Evolutionary conservation across 2,113 vertebrate genomes (phyloP), one percentile per base, ranked within the genome.

Genomic region (Petromus typicus): DNA sequence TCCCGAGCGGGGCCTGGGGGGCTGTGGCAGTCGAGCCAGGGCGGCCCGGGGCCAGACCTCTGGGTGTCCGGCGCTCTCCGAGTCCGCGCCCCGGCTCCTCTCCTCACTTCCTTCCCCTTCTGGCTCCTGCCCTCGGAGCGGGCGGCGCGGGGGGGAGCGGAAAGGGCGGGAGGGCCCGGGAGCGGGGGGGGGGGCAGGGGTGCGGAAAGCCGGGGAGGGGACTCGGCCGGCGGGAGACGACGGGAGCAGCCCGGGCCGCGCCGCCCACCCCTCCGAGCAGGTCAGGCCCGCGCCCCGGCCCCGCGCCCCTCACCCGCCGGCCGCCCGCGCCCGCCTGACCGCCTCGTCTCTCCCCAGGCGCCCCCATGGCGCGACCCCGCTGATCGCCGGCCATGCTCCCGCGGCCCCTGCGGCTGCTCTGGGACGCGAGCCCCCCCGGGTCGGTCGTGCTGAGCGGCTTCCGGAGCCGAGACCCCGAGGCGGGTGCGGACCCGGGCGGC

Each of bases 371-470:
- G 82, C 91, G 93, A 89, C 76, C 95, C 95, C 66, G 92, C 89
- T 96, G 96, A 96, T 25, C 63, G 25, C 79, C 16, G 76, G 96
- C 96, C 96, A 98, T 98, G 96, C 96, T 97, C 93, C 97, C 96
- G 83, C 94, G 97, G 95, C 96, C 96, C 92, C 96, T 97, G 90
- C 95, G 97, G 93, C 93, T 97, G 93, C 96, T 97, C 25, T 91
- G 96, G 97, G 97, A 97, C 95, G 75, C 97, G 64, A 96, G 86
- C 54, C 93, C 95, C 93, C 94, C 96, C 63, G 96, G 95, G 92
- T 96, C 81, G 86, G 97, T 98, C 84, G 97, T 98, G 90, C 95
- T 98, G 93, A 98, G 97, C 97, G 89, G 96, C 95, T 98, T 97
- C 96, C 96, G 97, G 95, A 97, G 96, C 94, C 96, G 96, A 84